Conservation (phyloP, 2,797 vertebrate genomes). For the Danio choprae region DNA sequence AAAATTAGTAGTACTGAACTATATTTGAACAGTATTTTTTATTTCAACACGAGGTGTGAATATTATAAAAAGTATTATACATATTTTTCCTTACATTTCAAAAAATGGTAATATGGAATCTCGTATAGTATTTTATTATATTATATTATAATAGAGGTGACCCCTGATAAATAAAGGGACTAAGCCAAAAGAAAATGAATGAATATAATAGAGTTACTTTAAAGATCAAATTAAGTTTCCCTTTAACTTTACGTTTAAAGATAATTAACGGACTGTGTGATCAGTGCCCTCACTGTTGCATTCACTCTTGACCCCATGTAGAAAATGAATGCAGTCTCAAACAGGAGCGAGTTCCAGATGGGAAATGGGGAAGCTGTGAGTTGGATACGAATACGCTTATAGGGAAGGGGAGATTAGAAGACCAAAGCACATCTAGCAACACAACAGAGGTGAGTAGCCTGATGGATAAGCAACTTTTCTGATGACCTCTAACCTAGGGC, state of each 20-base stretch:
- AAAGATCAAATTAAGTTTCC: not conserved
- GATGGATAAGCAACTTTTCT: not conserved
- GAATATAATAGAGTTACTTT: not conserved
- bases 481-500: not conserved
- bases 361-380: slow-evolving; percentile 60
- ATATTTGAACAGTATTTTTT: too few species aligned
- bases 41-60: too few species aligned
- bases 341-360: slow-evolving; percentile 68
- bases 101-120: too few species aligned
- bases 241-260: not conserved
- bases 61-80: not conserved
- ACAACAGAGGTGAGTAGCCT: slow-evolving; percentile 57
- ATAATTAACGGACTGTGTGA: slow-evolving; percentile 8
- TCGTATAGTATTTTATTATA: too few species aligned
- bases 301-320: slow-evolving; percentile 51
- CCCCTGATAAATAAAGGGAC: too few species aligned
- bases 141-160: too few species aligned
- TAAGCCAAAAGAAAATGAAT: too few species aligned
- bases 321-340: slow-evolving; percentile 70
- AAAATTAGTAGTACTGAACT: too few species aligned
- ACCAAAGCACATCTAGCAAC: slow-evolving; percentile 31
- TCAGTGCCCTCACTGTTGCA: slow-evolving; percentile 38
- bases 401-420: slow-evolving; percentile 45
- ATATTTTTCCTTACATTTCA: not conserved
- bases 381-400: slow-evolving; percentile 52